A percentile compares a stretch with the other conserved stretches of the same genome.
These are phyloP conservation scores for Epistrophe grossulariae DNA, from an alignment of 2,888 invertebrate species.

Conservation along the genomic window DNA sequence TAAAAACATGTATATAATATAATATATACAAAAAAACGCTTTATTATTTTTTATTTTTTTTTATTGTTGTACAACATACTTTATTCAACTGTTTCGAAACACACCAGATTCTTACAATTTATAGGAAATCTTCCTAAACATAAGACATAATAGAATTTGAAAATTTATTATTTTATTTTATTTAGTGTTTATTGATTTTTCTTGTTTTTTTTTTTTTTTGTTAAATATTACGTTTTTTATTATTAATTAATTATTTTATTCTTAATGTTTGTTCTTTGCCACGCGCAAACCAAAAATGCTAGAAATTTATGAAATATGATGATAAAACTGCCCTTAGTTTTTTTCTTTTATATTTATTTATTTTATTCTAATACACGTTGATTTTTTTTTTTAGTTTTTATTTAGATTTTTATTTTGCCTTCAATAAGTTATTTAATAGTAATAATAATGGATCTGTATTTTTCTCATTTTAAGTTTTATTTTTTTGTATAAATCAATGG, in stretches of 20 bases:
- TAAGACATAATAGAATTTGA: constrained; percentile 75
- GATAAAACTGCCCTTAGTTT: constrained; percentile 70
- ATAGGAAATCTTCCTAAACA: constrained; percentile 75
- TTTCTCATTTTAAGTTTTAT: constrained; percentile 28
- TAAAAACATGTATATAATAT: neutral
- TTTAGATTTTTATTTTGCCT: constrained; percentile 56
- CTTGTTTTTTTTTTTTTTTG: constrained; percentile 34
- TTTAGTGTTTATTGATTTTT: constrained; percentile 68
- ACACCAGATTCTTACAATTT: constrained; percentile 76
- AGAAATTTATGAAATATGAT: constrained; percentile 73
- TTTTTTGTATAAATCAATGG: constrained; percentile 60
- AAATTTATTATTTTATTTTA: constrained; percentile 74
- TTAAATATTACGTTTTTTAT: constrained; percentile 62
- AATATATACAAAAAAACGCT: constrained; percentile 31
- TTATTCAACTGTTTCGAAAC: constrained; percentile 76
- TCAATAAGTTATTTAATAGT: constrained; percentile 57
- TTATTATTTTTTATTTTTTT: constrained; percentile 64
- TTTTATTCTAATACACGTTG: constrained; percentile 67
- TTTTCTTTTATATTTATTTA: constrained; percentile 58
- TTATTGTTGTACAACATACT: constrained; percentile 76
- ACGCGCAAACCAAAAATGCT: constrained; percentile 75
- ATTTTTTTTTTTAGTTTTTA: constrained; percentile 62
- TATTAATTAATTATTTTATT: constrained; percentile 69
- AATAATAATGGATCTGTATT: constrained; percentile 57
- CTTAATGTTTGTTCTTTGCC: constrained; percentile 71